Evolutionary conservation across 2,888 invertebrate species (phyloP).

Genomic region (Eretmocerus hayati): DNA sequence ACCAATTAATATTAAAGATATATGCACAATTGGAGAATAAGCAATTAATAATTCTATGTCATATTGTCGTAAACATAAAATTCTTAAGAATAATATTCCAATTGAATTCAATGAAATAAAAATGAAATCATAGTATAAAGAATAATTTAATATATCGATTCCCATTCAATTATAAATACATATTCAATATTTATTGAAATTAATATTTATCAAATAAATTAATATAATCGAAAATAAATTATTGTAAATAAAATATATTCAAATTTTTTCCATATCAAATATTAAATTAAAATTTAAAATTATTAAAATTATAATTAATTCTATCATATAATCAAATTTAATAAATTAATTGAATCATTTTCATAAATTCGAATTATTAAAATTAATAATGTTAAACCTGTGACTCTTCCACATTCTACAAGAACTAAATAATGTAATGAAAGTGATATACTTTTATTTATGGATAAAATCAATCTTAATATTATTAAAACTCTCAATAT

Average conservation of each 20-base stretch:
- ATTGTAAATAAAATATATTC: conserved; percentile 52
- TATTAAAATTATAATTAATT: no score
- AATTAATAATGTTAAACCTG: conserved; percentile 59
- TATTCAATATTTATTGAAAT: conserved; percentile 49
- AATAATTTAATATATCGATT: conserved; percentile 37
- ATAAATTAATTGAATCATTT: conserved; percentile 50
- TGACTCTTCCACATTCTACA: conserved; percentile 59
- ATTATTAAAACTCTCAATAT: conserved; percentile 53
- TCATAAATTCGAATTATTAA: conserved; percentile 57
- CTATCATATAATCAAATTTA: conserved; percentile 22
- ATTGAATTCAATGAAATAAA: conserved; percentile 53
- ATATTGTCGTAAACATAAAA: conserved; percentile 61
- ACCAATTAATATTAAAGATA: conserved; percentile 56
- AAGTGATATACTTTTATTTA: conserved; percentile 47
- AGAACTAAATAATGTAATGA: conserved; percentile 57
- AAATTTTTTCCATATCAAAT: conserved; percentile 49
- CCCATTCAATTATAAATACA: conserved; percentile 4
- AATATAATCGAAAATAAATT: conserved; percentile 49
- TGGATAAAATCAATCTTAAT: conserved; percentile 44
- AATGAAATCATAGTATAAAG: conserved; percentile 50
- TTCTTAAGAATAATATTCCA: conserved; percentile 55
- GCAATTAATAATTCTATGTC: conserved; percentile 70
- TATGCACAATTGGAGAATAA: conserved; percentile 68
- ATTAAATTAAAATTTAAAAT: conserved; percentile 38
- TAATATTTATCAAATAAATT: conserved; percentile 1